phyloP scores from a whole-genome alignment of 2,888 invertebrate genomes.

The Lysandra coridon region DNA sequence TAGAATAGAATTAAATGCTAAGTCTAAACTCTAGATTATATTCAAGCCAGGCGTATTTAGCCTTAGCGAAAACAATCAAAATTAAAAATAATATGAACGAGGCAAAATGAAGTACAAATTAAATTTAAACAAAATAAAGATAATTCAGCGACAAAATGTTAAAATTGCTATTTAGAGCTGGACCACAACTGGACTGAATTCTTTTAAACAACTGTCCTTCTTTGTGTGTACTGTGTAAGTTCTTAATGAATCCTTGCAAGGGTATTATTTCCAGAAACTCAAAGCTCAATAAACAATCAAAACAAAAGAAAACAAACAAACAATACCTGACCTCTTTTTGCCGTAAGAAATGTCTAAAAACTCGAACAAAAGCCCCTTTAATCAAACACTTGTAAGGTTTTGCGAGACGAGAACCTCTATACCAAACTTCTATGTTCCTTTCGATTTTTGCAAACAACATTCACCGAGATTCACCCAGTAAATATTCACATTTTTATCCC shows the following conservation, averaged over 20 bases:
- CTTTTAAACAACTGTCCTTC: not conserved
- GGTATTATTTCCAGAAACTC: not conserved
- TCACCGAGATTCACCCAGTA: not conserved
- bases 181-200: not conserved
- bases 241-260: not conserved
- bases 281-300: not conserved
- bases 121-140: no score
- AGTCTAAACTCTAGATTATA: no score
- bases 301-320: not conserved
- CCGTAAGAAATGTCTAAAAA: conserved; percentile 18
- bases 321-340: conserved; percentile 7
- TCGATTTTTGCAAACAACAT: not conserved
- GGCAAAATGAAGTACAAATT: not conserved
- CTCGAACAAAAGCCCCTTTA: conserved; percentile 13
- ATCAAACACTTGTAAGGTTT: conserved; percentile 2
- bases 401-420: not conserved
- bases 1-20: no score
- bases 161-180: not conserved
- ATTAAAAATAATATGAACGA: no score
- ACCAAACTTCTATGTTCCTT: not conserved
- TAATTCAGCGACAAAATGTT: no score
- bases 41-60: no score
- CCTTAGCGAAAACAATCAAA: no score
- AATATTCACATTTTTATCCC: no score
- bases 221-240: not conserved